A percentile compares a stretch with the other conserved stretches of the same genome.
Evolutionary conservation across 2,113 vertebrate species (phyloP).

Genomic region (Tonatia bakeri): DNA sequence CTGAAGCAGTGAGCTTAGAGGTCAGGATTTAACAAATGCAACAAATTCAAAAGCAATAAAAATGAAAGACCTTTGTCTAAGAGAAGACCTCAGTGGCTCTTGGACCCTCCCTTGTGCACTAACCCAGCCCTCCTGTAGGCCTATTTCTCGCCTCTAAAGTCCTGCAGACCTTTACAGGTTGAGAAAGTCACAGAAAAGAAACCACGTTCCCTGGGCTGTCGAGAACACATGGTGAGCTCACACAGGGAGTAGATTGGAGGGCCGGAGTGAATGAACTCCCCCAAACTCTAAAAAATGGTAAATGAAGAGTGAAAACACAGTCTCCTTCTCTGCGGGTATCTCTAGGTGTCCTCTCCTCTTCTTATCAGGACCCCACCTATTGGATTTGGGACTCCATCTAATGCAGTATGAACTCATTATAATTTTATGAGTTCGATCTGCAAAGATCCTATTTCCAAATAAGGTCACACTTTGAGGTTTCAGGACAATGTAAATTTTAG

Average conservation of each 20-base stretch:
- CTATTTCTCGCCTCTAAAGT: neutral
- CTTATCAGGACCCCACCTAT: neutral
- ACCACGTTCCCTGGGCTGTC: neutral
- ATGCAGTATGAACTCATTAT: neutral
- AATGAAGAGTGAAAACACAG: neutral
- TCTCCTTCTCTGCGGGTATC: neutral
- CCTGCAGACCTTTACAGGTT: neutral
- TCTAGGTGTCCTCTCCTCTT: neutral
- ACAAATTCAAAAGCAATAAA: slow-evolving; percentile 8
- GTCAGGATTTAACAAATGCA: neutral
- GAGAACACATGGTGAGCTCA: neutral
- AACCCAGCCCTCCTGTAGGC: neutral
- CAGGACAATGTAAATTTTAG: neutral
- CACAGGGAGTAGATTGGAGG: neutral
- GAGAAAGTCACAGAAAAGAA: slow-evolving; percentile 23
- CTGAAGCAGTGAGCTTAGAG: neutral
- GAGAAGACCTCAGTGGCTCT: neutral
- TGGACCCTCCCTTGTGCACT: neutral
- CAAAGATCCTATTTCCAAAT: neutral
- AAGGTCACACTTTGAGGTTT: neutral
- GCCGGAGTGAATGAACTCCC: neutral
- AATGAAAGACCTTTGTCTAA: neutral
- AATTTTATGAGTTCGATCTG: neutral
- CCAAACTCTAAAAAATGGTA: too few species aligned
- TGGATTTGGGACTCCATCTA: neutral